phyloP scores from a whole-genome alignment of 1,140 invertebrate genomes.

The Sinella curviseta region DNA sequence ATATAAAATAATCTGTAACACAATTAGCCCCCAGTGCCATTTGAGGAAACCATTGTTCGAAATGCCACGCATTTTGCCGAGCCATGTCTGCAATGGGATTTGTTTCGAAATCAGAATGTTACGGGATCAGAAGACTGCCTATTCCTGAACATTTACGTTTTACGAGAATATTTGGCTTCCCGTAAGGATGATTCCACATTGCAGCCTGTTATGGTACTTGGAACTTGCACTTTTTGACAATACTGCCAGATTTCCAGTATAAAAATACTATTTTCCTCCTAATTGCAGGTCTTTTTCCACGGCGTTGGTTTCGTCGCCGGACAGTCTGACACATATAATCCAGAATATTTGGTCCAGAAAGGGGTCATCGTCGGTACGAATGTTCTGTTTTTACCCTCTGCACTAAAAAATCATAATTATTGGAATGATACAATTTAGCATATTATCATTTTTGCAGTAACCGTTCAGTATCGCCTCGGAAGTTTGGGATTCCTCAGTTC shows the following conservation, averaged over 20 bases:
- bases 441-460: constrained; percentile 16
- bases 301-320: constrained; percentile 36
- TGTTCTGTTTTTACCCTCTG: no score
- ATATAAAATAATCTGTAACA: neutral
- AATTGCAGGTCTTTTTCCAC: constrained; percentile 19
- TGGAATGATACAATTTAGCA: no score
- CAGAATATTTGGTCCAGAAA: constrained; percentile 44
- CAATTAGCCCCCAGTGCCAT: constrained; percentile 39
- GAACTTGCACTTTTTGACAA: neutral
- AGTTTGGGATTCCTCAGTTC: constrained; percentile 39
- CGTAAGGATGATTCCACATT: neutral
- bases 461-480: constrained; percentile 44
- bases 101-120: constrained; percentile 38
- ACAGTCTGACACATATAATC: constrained; percentile 44
- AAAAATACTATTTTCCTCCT: no score
- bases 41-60: constrained; percentile 30
- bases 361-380: constrained; percentile 36
- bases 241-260: no score
- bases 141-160: constrained; percentile 26
- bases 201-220: neutral
- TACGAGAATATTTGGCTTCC: neutral
- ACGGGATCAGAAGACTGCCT: constrained; percentile 48
- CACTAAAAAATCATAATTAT: no score
- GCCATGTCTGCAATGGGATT: constrained; percentile 43
- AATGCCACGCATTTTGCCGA: constrained; percentile 34